Evolutionary conservation across 2,888 invertebrate genomes (phyloP).

Genomic region (Drosophila tripunctata): DNA sequence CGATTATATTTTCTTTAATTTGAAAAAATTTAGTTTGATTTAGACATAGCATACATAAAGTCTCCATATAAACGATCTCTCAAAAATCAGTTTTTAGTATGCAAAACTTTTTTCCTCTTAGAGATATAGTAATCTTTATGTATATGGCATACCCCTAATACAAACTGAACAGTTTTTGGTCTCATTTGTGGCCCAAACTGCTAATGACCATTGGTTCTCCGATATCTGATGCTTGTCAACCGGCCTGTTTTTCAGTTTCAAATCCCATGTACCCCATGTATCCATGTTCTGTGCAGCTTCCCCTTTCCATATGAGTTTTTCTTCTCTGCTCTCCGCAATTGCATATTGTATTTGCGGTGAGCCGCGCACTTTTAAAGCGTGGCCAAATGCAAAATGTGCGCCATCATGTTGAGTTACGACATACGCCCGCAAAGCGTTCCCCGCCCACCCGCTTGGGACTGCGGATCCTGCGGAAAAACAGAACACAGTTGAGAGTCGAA

Average conservation of each 20-base stretch:
- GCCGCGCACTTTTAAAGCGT: conserved; percentile 68
- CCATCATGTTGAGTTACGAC: conserved; percentile 63
- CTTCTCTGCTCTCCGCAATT: conserved; percentile 10
- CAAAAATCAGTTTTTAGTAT: too few species aligned
- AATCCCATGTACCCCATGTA: neutral
- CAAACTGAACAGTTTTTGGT: neutral
- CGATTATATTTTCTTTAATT: too few species aligned
- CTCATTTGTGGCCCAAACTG: neutral
- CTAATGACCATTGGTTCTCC: conserved; percentile 21
- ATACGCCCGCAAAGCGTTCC: conserved; percentile 5
- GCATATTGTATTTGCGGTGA: conserved; percentile 67
- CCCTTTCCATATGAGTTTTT: neutral
- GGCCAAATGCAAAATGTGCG: conserved; percentile 72
- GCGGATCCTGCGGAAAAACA: conserved; percentile 2
- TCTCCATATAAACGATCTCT: too few species aligned
- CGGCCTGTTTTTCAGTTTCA: neutral
- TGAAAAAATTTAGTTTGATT: too few species aligned
- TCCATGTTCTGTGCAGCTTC: neutral
- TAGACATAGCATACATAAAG: too few species aligned
- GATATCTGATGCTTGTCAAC: neutral
- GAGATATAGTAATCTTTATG: too few species aligned
- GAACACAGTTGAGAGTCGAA: conserved; percentile 16
- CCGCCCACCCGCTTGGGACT: neutral
- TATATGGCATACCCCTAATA: too few species aligned
- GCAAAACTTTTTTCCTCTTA: too few species aligned